Evolutionary conservation across 2,888 invertebrate species (phyloP).

Genomic region (Myathropa florea): DNA sequence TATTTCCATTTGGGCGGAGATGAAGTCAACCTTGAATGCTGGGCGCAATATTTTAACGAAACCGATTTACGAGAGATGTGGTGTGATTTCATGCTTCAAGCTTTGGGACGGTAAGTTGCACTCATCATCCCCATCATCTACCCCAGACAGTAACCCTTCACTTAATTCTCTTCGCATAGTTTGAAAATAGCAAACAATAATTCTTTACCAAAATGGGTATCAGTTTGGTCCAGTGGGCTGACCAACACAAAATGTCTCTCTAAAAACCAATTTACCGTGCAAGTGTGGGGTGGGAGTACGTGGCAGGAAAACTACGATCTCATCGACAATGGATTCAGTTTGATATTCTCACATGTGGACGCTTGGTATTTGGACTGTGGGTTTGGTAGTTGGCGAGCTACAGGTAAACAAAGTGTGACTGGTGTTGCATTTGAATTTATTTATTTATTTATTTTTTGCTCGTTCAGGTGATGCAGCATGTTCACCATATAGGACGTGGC

Average conservation of each 20-base stretch:
- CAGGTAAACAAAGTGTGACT: constrained; percentile 75
- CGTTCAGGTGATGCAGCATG: constrained; percentile 89
- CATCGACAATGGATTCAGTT: constrained; percentile 88
- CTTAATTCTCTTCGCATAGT: constrained; percentile 66
- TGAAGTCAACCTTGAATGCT: constrained; percentile 89
- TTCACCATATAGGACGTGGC: constrained; percentile 93
- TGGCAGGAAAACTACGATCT: constrained; percentile 91
- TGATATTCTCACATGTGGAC: constrained; percentile 92
- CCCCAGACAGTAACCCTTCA: background rate
- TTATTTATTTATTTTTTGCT: background rate
- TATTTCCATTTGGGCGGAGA: constrained; percentile 89
- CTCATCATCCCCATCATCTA: constrained; percentile 8
- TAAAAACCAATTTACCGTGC: constrained; percentile 84
- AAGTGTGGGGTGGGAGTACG: constrained; percentile 90
- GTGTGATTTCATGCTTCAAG: constrained; percentile 88
- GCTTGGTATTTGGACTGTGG: constrained; percentile 95
- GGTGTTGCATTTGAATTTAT: background rate
- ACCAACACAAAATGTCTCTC: constrained; percentile 87
- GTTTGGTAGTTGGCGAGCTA: constrained; percentile 91
- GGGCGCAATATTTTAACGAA: constrained; percentile 88
- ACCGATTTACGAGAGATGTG: constrained; percentile 89
- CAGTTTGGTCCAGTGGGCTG: constrained; percentile 89
- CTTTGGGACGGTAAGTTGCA: constrained; percentile 81
- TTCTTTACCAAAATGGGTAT: constrained; percentile 80
- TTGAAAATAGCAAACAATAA: constrained; percentile 80